phyloP scores from a whole-genome alignment of 2,797 vertebrate species.

The Leucoraja ocellata region DNA sequence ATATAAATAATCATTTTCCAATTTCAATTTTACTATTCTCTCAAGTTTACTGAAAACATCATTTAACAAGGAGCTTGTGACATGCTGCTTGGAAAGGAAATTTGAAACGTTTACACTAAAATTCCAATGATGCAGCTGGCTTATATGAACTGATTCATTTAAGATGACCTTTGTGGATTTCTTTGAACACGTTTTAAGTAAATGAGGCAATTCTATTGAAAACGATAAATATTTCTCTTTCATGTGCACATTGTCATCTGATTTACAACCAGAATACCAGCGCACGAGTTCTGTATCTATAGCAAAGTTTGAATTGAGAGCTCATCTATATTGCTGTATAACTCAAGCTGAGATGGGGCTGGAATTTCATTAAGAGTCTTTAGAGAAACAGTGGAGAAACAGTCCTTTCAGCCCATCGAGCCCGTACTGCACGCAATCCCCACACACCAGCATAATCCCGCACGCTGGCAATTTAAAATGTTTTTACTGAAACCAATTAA shows the following conservation, averaged over 20 bases:
- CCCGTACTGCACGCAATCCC: too few relatives aligned
- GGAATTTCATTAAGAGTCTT: too few relatives aligned
- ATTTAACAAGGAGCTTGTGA: not conserved
- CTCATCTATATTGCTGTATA: not conserved
- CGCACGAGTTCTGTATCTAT: not conserved
- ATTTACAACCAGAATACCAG: not conserved
- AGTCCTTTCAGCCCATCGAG: too few relatives aligned
- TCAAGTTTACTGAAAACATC: not conserved
- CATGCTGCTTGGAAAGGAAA: not conserved
- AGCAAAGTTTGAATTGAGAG: not conserved
- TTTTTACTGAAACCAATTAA: too few relatives aligned
- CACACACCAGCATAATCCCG: too few relatives aligned
- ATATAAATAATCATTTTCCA: not conserved
- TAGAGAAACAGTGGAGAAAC: too few relatives aligned
- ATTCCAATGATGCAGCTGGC: not conserved
- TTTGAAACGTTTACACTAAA: not conserved
- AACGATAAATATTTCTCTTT: not conserved
- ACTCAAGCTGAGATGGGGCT: too few relatives aligned
- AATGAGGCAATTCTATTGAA: not conserved
- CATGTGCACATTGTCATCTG: not conserved
- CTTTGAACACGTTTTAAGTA: not conserved
- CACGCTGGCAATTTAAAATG: too few relatives aligned
- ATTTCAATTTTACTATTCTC: not conserved
- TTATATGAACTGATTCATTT: not conserved
- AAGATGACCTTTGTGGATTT: not conserved